Base-by-base conservation (phyloP, 1,140 invertebrate genomes). In the Eueides isabella region DNA sequence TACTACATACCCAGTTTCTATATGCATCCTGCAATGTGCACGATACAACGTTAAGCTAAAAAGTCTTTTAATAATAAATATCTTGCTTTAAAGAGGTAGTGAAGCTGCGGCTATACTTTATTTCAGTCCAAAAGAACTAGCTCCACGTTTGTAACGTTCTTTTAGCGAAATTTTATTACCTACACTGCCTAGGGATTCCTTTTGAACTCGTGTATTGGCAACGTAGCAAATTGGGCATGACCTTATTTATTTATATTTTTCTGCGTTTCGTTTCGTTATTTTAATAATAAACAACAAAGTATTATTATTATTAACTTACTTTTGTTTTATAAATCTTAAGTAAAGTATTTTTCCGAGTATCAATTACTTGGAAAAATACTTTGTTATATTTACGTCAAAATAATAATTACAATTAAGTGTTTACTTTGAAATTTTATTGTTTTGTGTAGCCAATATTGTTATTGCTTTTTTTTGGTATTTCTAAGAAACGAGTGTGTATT, bases 111-210 rank as follows among this genome's bases (percentile, higher is more conserved):
- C n/a, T n/a, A 44, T 44, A 44, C 16, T 44, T n/a, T 44, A 44
- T 44, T 44, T 19, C n/a, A 44, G 41, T 44, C 41, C 19, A n/a
- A 19, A 44, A n/a, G n/a, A 44, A 44, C 41, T 44, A 19, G 7
- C 41, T 48, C 19, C n/a, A 48, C 16, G n/a, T 48, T 44, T 67
- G 23, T 9, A 19, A 48, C 65, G 6, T 67, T 55, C 41, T 29
- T 31, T 38, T 2, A 38, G 30, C 23, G 35, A 67, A 16, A 28
- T 48, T 48, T 48, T 48, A 19, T 48, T 55, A 55, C 2, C 19
- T 29, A 44, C 33, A 11, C 16, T 35, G 35, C 5, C 30, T 33
- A 65, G 16, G 19, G 61, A 63, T 55, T 55, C 19, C 48, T 55
- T 55, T 55, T 55, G 48, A 55, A 23, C n/a, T 55, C 7, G 19